Conservation (phyloP, 2,797 vertebrate genomes). For the Mycteria americana region DNA sequence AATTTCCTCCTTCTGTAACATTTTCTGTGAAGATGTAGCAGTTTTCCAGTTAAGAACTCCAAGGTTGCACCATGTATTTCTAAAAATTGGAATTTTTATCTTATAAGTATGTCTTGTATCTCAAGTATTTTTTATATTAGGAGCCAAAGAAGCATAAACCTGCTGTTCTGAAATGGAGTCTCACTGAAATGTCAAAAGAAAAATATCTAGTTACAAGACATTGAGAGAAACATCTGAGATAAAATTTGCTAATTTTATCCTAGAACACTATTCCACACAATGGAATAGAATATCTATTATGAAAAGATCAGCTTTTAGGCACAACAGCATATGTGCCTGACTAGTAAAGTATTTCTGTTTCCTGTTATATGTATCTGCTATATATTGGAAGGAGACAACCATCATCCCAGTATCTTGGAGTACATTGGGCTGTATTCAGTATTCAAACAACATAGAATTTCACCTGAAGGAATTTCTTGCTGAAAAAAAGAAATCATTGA, state of each 20-base stretch:
- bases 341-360: neutral
- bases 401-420: neutral
- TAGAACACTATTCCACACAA: neutral
- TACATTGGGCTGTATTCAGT: neutral
- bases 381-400: neutral
- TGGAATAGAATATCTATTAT: neutral
- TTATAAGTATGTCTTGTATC: neutral
- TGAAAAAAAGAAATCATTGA: neutral
- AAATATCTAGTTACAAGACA: neutral
- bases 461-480: neutral
- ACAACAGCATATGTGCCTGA: neutral
- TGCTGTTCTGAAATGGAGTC: neutral
- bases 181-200: conserved; percentile 1
- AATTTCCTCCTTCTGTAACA: neutral
- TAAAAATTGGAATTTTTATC: neutral
- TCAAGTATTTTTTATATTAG: neutral
- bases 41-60: neutral
- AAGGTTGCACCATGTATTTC: neutral
- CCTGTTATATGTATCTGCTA: neutral
- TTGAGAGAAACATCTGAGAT: neutral
- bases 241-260: conserved; percentile 18
- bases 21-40: neutral
- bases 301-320: neutral
- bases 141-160: neutral
- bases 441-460: neutral